Evolutionary conservation across 2,797 vertebrate genomes (phyloP).

Genomic region (Leptodactylus fallax): DNA sequence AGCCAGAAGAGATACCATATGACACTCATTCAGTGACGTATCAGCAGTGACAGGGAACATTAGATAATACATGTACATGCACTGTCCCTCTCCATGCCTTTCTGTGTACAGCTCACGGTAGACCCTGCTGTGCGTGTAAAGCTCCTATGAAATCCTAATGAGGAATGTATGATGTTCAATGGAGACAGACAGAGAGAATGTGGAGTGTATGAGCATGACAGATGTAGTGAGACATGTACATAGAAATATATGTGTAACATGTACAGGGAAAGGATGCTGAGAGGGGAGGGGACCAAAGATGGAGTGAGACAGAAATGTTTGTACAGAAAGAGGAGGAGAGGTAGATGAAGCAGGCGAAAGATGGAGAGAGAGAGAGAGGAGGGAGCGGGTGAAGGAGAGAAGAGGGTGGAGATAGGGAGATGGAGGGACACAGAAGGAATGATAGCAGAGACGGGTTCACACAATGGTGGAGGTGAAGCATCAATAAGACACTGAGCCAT

Average conservation of each 20-base stretch:
- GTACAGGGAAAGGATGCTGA: constrained; percentile 12
- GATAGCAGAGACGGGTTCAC: neutral
- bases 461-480: constrained; percentile 19
- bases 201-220: neutral
- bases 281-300: constrained; percentile 32
- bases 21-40: neutral
- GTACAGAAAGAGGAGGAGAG: constrained; percentile 47
- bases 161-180: constrained; percentile 3
- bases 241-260: constrained; percentile 9
- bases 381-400: constrained; percentile 29
- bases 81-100: neutral
- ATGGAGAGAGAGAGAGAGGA: constrained; percentile 35
- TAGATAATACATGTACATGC: neutral
- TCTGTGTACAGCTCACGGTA: neutral
- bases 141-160: constrained; percentile 13
- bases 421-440: constrained; percentile 18
- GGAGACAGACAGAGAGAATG: constrained; percentile 10
- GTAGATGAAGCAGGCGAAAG: constrained; percentile 28
- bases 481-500: constrained; percentile 11
- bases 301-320: constrained; percentile 39
- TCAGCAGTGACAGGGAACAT: neutral
- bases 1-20: neutral
- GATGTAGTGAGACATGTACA: constrained; percentile 13
- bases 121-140: neutral
- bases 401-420: constrained; percentile 30